Evolutionary conservation across 1,140 invertebrate species (phyloP).

Genomic region (Drosophila parvula): DNA sequence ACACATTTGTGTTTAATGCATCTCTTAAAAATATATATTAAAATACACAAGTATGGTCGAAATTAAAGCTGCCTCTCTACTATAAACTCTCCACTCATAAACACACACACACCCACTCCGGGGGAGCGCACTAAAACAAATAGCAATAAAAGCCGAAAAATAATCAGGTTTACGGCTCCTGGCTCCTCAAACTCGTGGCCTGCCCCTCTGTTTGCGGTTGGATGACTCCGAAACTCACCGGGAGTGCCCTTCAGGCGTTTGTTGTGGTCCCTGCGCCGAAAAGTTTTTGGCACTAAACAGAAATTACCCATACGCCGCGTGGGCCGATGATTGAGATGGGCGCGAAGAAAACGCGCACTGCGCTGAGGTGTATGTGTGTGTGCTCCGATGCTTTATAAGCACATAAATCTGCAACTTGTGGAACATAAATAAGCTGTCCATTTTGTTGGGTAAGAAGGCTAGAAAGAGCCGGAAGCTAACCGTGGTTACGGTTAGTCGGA

Average conservation of each 20-base stretch:
- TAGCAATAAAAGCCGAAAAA: slow-evolving; percentile 77
- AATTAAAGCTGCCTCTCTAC: slow-evolving; percentile 15
- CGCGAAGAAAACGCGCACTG: background rate
- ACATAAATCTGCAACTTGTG: slow-evolving; percentile 73
- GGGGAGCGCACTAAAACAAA: slow-evolving; percentile 62
- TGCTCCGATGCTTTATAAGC: slow-evolving; percentile 56
- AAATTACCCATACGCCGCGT: slow-evolving; percentile 78
- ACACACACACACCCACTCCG: slow-evolving; percentile 11
- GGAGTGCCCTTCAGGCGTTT: slow-evolving; percentile 72
- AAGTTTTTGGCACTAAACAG: slow-evolving; percentile 75
- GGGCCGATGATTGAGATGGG: slow-evolving; percentile 63
- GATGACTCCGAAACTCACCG: slow-evolving; percentile 22
- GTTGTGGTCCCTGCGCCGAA: slow-evolving; percentile 57
- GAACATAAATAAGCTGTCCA: slow-evolving; percentile 60
- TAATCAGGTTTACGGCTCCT: slow-evolving; percentile 69
- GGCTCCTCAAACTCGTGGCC: slow-evolving; percentile 9
- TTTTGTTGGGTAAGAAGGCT: background rate
- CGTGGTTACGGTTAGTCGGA: slow-evolving; percentile 11
- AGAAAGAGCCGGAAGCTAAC: slow-evolving; percentile 1
- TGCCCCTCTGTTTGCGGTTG: slow-evolving; percentile 31
- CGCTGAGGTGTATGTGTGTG: slow-evolving; percentile 16
- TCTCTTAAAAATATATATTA: slow-evolving; percentile 5
- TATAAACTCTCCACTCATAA: slow-evolving; percentile 19
- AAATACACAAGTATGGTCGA: slow-evolving; percentile 1
- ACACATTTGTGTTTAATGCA: slow-evolving; percentile 7